Conservation (phyloP, 2,888 invertebrate species). For the Macrophya annulata region DNA sequence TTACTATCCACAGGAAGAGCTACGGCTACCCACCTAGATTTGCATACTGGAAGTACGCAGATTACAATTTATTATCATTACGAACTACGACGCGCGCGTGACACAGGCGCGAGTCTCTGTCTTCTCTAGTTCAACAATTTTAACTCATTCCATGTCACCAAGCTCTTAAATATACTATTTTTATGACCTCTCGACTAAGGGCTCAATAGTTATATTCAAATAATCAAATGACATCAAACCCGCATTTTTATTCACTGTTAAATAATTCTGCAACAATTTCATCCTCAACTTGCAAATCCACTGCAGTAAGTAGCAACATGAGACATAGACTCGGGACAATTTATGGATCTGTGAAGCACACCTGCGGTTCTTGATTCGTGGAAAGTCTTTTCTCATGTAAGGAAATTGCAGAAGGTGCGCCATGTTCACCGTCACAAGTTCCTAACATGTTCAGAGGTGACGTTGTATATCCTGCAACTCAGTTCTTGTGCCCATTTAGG, state of each 20-base stretch:
- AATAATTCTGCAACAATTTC: neutral
- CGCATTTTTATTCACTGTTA: neutral
- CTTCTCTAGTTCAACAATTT: slow-evolving; percentile 41
- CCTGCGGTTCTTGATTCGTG: slow-evolving; percentile 37
- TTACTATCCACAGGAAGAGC: slow-evolving; percentile 44
- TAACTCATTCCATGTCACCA: slow-evolving; percentile 52
- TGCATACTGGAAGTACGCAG: slow-evolving; percentile 55
- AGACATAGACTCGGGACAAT: neutral
- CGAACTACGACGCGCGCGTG: slow-evolving; percentile 45
- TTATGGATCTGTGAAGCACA: slow-evolving; percentile 14
- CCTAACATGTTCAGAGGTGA: slow-evolving; percentile 8
- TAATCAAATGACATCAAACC: neutral
- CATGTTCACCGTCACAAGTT: slow-evolving; percentile 31
- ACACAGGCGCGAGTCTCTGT: slow-evolving; percentile 52
- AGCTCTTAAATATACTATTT: neutral
- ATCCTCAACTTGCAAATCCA: neutral
- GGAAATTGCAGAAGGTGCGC: slow-evolving; percentile 15
- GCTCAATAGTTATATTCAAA: neutral
- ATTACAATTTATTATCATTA: slow-evolving; percentile 56
- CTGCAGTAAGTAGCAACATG: neutral
- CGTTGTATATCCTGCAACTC: neutral
- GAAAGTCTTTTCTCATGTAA: slow-evolving; percentile 28
- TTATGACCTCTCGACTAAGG: neutral
- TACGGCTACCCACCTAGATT: slow-evolving; percentile 46
- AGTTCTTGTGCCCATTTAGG: slow-evolving; percentile 22